phyloP scores from a whole-genome alignment of 2,113 vertebrate species.

The Urocitellus parryii region DNA sequence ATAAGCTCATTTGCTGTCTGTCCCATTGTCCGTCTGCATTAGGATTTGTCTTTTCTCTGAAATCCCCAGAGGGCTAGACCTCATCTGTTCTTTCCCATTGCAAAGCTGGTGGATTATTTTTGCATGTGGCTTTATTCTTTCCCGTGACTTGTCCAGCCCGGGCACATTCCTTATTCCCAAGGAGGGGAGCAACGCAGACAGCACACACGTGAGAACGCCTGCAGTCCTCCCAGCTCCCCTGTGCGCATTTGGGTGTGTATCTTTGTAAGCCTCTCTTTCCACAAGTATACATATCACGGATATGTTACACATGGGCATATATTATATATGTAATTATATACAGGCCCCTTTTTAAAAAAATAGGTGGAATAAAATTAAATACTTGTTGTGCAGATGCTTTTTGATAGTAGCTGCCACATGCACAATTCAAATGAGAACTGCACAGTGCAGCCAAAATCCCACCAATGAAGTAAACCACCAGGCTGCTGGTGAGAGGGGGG shows the following conservation, averaged over 20 bases:
- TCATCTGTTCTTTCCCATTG: neutral
- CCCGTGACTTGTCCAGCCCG: neutral
- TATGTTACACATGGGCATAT: too few relatives aligned
- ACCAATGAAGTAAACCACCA: neutral
- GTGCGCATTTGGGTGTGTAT: neutral
- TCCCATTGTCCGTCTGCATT: conserved; percentile 39
- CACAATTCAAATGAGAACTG: conserved; percentile 58
- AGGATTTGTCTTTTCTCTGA: neutral
- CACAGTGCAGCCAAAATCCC: neutral
- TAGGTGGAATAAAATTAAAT: neutral
- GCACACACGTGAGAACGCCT: neutral
- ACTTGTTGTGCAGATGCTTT: conserved; percentile 55
- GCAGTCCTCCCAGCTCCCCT: neutral
- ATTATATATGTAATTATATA: neutral
- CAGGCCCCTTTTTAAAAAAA: neutral
- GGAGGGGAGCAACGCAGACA: neutral
- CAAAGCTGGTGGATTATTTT: conserved; percentile 20
- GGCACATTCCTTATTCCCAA: neutral
- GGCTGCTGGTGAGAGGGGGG: neutral
- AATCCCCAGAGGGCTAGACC: conserved; percentile 4
- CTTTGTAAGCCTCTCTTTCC: neutral
- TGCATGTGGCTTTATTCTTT: neutral
- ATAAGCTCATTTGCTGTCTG: neutral
- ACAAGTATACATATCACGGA: neutral
- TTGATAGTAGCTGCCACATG: neutral